Evolutionary conservation across 2,888 invertebrate genomes (phyloP), one percentile per base, ranked within the genome.

Genomic region (Ophion ventricosus): DNA sequence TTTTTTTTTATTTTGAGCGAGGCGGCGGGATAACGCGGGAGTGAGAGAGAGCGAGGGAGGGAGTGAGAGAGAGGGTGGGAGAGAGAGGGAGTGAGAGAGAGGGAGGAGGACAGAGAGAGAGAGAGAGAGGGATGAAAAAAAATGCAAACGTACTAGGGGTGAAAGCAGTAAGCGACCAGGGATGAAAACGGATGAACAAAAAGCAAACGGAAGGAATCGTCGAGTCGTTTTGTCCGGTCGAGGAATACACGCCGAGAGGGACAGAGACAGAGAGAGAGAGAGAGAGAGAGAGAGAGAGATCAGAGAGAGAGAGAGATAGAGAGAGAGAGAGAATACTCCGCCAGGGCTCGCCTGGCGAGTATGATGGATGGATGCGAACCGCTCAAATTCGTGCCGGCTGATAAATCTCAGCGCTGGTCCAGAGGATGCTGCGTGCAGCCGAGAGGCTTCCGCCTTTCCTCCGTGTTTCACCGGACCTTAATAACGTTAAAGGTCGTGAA

Each of bases 371-470:
- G 81, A 75, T 70, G 74, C 66, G 77, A 82, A 75, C 63, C 86
- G 80, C 82, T 80, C 84, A 80, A 84, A 86, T 86, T 84, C 80
- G 80, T 80, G 64, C 70, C 75, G 70, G 81, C 78, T 84, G 82
- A 84, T 84, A 81, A 84, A 84, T 84, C 84, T 82, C 74, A 40
- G 49, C 40, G 20, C 57, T 20, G 69, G 43, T 74, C 59, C 49
- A 43, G 66, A 54, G 69, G 63, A 73, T 74, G 49, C 82, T 76
- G 66, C 73, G 69, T 29, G 17, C 10, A 64, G 54, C 49, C 63
- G 66, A 67, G 72, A 59, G 49, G 57, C 73, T 82, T 78, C 82
- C 82, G 82, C 56, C 74, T 78, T 77, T 78, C 63, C 78, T 61
- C 49, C 67, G 72, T 59, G 59, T 61, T 56, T 63, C 11, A 64